These are phyloP conservation scores for Chlorodrepanis virens DNA, from an alignment of 2,113 vertebrate species.

Conservation along the genomic window DNA sequence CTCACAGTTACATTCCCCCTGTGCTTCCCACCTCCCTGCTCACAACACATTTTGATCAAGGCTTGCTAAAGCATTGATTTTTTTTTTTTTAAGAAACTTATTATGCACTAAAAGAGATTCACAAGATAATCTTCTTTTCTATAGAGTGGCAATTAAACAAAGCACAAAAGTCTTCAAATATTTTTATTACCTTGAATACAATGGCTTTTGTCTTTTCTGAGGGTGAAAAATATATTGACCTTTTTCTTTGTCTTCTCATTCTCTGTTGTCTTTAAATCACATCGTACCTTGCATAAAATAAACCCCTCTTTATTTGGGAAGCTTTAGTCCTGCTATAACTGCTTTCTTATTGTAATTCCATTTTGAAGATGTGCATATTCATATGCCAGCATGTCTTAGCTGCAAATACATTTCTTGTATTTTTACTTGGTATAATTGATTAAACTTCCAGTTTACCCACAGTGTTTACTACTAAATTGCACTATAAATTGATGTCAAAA, in stretches of 20 bases:
- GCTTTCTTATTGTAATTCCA: not conserved
- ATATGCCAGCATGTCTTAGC: not conserved
- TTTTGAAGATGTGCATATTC: conserved; percentile 12
- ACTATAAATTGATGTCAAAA: conserved; percentile 53
- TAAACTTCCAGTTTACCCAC: conserved; percentile 65
- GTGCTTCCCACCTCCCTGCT: not conserved
- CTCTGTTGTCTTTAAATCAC: not conserved
- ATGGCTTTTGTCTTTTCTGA: not conserved
- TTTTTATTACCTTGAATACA: not conserved
- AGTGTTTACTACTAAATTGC: conserved; percentile 61
- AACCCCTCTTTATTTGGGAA: not conserved
- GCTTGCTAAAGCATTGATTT: not conserved
- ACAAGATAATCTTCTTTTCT: not conserved
- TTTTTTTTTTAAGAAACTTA: not conserved
- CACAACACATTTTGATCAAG: not conserved
- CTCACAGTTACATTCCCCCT: not conserved
- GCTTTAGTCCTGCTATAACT: not conserved
- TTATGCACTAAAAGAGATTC: not conserved
- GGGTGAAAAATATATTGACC: not conserved
- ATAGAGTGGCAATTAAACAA: not conserved
- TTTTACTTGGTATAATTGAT: conserved; percentile 64
- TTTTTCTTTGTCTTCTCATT: not conserved
- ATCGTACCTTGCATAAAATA: not conserved
- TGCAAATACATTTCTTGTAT: conserved; percentile 55
- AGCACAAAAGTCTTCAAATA: not conserved